Base-by-base conservation (phyloP, 2,797 vertebrate species). In the Carcharodon carcharias region DNA sequence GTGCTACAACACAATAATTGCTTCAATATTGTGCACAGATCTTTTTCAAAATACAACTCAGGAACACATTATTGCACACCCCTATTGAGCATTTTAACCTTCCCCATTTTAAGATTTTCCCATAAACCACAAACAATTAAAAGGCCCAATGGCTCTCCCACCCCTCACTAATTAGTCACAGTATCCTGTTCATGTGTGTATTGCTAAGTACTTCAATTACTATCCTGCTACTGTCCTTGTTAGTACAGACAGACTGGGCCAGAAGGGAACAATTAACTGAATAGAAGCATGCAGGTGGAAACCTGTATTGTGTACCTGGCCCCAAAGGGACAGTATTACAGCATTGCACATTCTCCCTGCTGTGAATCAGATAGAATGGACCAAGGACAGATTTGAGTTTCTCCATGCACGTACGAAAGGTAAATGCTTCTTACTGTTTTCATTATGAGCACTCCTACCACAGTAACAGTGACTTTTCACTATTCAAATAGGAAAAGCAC, bases 121-220 rank as follows among this genome's bases (percentile, higher is more conserved):
- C 97, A 97, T 97, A 97, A 97, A 97, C 97, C 96, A 97, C 97
- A 97, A 98, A 98, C 97, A 98, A 98, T 98, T 98, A 97, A 97
- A 97, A 96, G 96, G 97, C 97, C 97, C 97, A 97, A 97, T 96
- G 96, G 97, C 96, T 97, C 97, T 97, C 92, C 96, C 97, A 50
- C 56, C 85, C 96, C 97, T 54, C 97, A 96, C 97, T 98, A 97
- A 98, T 97, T 97, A 98, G 97, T 97, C 97, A 97, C 96, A 97
- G 97, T 97, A 97, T 97, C 97, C 97, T 96, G 96, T 96, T 96
- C 97, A 97, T 85, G 97, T 96, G 97, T 97, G 96, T 77, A 96
- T 97, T 97, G 97, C 97, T 97, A 97, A 97, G 97, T 96, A 96
- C 96, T 97, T 97, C 97, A 97, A 97, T 97, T 97, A 97, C 97